A percentile compares a stretch with the other conserved stretches of the same genome.
These are phyloP conservation scores for Sisyra terminalis DNA, from an alignment of 2,888 invertebrate species.

Conservation along the genomic window DNA sequence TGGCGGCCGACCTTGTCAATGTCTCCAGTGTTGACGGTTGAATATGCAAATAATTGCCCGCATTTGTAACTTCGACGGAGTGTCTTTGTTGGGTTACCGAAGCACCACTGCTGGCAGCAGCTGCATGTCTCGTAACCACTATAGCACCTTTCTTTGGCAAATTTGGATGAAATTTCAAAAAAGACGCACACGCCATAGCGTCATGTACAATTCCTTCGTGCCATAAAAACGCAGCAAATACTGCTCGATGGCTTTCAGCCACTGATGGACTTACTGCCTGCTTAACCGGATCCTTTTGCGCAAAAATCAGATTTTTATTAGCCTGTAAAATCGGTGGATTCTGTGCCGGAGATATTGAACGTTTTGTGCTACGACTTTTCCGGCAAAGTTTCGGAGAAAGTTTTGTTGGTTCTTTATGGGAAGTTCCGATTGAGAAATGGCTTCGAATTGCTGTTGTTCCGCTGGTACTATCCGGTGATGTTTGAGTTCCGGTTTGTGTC, in stretches of 20 bases:
- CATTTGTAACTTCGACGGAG: slow-evolving; percentile 68
- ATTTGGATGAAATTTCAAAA: slow-evolving; percentile 82
- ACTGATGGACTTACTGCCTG: slow-evolving; percentile 83
- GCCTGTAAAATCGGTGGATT: slow-evolving; percentile 22
- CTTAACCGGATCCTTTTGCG: slow-evolving; percentile 43
- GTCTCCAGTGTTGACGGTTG: slow-evolving; percentile 64
- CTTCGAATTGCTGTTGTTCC: slow-evolving; percentile 26
- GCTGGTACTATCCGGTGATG: slow-evolving; percentile 40
- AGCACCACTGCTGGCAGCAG: slow-evolving; percentile 19
- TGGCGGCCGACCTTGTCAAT: slow-evolving; percentile 59
- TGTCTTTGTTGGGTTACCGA: slow-evolving; percentile 53
- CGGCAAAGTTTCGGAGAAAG: slow-evolving; percentile 36
- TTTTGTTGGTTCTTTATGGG: slow-evolving; percentile 31
- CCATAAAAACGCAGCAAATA: slow-evolving; percentile 94
- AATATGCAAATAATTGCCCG: slow-evolving; percentile 57
- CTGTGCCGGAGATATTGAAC: slow-evolving; percentile 30
- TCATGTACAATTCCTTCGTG: slow-evolving; percentile 96
- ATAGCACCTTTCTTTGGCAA: slow-evolving; percentile 64
- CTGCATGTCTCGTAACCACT: slow-evolving; percentile 47
- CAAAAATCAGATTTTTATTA: slow-evolving; percentile 22
- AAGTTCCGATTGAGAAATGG: slow-evolving; percentile 43
- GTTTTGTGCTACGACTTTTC: slow-evolving; percentile 33
- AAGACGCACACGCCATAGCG: slow-evolving; percentile 95
- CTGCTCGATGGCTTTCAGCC: slow-evolving; percentile 81
- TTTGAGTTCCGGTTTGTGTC: slow-evolving; percentile 52